Evolutionary conservation across 2,113 vertebrate species (phyloP).

Genomic region (Limanda limanda): DNA sequence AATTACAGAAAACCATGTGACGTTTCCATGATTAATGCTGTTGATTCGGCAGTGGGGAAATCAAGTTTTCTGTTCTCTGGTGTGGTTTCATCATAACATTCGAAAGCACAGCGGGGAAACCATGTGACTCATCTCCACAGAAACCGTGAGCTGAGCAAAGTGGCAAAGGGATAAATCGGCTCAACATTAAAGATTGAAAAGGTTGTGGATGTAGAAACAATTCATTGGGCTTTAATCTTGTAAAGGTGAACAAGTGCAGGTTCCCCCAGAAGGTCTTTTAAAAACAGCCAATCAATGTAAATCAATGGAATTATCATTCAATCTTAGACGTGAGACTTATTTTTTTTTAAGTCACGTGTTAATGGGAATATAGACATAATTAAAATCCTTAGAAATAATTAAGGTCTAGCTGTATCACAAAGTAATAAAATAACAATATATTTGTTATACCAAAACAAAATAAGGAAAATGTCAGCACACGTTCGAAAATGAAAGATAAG

Average conservation of each 20-base stretch:
- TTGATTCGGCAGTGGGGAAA: neutral
- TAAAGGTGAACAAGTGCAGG: neutral
- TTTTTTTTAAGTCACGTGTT: no score
- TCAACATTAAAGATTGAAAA: neutral
- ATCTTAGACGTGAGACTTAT: no score
- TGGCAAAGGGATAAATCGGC: neutral
- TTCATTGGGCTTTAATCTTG: neutral
- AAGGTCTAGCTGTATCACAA: no score
- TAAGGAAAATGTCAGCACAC: no score
- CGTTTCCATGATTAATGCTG: neutral
- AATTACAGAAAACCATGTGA: neutral
- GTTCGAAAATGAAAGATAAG: no score
- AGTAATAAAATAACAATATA: no score
- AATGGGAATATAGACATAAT: no score
- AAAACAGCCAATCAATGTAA: neutral
- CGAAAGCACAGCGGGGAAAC: neutral
- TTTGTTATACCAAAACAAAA: no score
- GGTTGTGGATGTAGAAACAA: neutral
- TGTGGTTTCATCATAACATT: neutral
- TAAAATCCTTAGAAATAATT: no score
- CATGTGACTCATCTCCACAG: constrained; percentile 8
- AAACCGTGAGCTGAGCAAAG: neutral
- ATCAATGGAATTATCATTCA: no score
- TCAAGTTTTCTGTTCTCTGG: neutral
- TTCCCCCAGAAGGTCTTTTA: neutral